Base-by-base conservation (phyloP, 2,113 vertebrate species). In the Prochilodus magdalenae region DNA sequence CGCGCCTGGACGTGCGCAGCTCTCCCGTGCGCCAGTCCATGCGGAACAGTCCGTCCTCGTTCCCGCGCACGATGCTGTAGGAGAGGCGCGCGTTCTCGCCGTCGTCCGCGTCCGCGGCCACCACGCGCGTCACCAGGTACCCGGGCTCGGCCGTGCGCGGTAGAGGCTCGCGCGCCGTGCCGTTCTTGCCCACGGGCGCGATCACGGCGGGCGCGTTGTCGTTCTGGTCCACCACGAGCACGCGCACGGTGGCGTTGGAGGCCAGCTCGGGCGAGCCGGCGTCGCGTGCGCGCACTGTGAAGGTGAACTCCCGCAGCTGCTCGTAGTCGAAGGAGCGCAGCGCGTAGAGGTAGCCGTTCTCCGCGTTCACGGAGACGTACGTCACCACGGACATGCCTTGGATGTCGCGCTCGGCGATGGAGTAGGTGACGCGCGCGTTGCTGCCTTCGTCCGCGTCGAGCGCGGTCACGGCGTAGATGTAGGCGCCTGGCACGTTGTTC, bases 11-110 rank as follows among this genome's bases (percentile, higher is more conserved):
- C 0, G 96, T 99, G 77, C 97, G 93, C 10, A 99, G 94, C 88
- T 99, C 97, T 0, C 97, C 97, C 0, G 96, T 98, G 89, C 97
- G 95, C 97, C 97, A 98, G 91, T 99, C 98, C 95, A 99, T 96
- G 69, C 97, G 91, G 84, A 99, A 98, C 73, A 99, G 94, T 71
- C 96, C 96, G 62, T 97, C 95, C 67, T 99, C 97, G 36, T 99
- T 99, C 20, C 98, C 98, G 14, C 96, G 90, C 87, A 95, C 94
- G 53, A 99, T 95, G 92, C 97, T 98, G 90, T 98, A 99, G 71
- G 97, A 98, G 75, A 98, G 93, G 2, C 97, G 95, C 0, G 97
- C 96, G 75, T 98, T 99, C 85, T 99, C 97, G 0, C 97, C 97
- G n/a, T 98, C 97, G 81, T 99, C 98, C 0, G 95, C 94, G 82